Evolutionary conservation across 2,113 vertebrate genomes (phyloP).

Genomic region (Delphinus delphis): DNA sequence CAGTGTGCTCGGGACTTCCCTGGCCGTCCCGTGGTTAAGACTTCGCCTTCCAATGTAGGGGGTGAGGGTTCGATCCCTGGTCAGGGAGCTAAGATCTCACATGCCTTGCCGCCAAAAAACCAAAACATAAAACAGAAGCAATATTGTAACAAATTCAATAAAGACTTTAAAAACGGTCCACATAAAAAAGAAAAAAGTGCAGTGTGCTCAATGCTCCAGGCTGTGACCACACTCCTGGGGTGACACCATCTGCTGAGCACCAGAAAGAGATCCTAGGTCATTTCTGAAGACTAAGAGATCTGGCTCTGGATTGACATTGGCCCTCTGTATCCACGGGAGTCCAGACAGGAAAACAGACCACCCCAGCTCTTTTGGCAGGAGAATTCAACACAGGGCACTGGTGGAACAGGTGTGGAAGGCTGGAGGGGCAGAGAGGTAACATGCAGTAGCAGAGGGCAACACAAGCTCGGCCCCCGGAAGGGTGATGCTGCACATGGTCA

Average conservation of each 20-base stretch:
- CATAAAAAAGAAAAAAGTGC: too few relatives aligned
- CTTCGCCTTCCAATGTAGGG: too few relatives aligned
- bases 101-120: too few relatives aligned
- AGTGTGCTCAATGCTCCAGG: accelerated
- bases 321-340: background rate
- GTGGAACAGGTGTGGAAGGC: background rate
- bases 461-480: too few relatives aligned
- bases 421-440: background rate
- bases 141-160: too few relatives aligned
- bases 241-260: background rate
- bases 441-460: background rate
- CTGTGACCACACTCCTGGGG: background rate
- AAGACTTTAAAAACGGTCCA: too few relatives aligned
- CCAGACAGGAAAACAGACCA: background rate
- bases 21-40: too few relatives aligned
- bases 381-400: background rate
- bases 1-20: too few relatives aligned
- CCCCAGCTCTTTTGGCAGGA: background rate
- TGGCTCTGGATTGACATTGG: background rate
- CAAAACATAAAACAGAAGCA: too few relatives aligned
- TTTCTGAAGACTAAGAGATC: background rate
- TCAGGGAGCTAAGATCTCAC: too few relatives aligned
- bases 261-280: background rate
- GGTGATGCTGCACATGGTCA: background rate
- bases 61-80: too few relatives aligned